Conservation (phyloP, 1,140 invertebrate species). For the Caenorhabditis inopinata region DNA sequence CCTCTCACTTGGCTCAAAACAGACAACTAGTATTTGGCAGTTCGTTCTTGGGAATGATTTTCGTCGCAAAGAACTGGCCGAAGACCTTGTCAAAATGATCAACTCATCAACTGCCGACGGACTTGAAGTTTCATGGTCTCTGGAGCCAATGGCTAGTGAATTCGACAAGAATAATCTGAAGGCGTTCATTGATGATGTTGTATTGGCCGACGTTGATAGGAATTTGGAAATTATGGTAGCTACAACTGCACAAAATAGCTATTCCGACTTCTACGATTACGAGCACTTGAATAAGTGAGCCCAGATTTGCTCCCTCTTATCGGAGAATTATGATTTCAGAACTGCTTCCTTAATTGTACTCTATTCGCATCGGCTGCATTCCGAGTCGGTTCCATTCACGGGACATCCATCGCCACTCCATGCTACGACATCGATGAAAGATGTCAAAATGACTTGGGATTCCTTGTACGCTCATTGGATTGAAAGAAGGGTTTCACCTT, state of each 20-base stretch:
- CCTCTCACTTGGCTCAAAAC: background rate
- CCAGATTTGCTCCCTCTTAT: background rate
- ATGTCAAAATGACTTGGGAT: constrained; percentile 1
- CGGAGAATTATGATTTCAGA: background rate
- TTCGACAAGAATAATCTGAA: constrained; percentile 23
- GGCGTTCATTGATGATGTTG: background rate
- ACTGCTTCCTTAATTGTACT: background rate
- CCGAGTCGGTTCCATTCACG: background rate
- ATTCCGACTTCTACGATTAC: background rate
- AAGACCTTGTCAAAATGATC: background rate
- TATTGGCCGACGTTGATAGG: background rate
- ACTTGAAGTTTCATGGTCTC: background rate
- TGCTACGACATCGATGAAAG: background rate
- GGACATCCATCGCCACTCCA: background rate
- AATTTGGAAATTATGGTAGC: background rate
- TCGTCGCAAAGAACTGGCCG: background rate
- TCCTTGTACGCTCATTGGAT: background rate
- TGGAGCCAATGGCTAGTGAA: background rate
- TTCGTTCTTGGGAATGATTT: constrained; percentile 3
- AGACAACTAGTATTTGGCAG: background rate
- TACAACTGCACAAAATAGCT: background rate
- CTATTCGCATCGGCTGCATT: background rate
- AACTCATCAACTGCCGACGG: background rate
- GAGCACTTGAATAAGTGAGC: constrained; percentile 5
- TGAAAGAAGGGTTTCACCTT: background rate